Evolutionary conservation across 2,888 invertebrate genomes (phyloP).

Genomic region (Corbicula japonica): DNA sequence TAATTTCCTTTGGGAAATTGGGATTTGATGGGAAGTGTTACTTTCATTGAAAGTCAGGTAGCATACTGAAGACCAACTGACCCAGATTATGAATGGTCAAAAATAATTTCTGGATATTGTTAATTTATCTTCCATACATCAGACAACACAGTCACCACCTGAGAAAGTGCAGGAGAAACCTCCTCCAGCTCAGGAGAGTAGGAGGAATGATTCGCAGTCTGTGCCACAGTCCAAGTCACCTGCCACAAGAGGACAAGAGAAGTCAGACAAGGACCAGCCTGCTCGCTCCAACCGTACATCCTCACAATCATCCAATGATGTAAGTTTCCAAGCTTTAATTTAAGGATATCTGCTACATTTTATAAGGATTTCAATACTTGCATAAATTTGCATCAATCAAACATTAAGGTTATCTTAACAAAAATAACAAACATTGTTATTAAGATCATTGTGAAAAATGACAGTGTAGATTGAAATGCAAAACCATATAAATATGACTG

Average conservation of each 20-base stretch:
- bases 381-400: too few species aligned
- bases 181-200: conserved; percentile 27
- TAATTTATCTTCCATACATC: background rate
- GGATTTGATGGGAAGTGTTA: too few species aligned
- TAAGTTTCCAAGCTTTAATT: too few species aligned
- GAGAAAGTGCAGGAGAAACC: conserved; percentile 32
- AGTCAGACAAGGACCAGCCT: conserved; percentile 35
- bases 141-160: conserved; percentile 43
- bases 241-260: conserved; percentile 14
- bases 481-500: too few species aligned
- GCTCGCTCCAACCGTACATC: conserved; percentile 17
- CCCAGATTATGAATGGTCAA: background rate
- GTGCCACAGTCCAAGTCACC: conserved; percentile 11
- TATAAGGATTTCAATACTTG: too few species aligned
- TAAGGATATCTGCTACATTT: too few species aligned
- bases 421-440: too few species aligned
- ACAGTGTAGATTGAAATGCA: too few species aligned
- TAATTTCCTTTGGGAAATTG: too few species aligned
- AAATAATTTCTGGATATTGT: too few species aligned
- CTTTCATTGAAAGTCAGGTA: background rate
- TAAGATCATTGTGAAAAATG: too few species aligned
- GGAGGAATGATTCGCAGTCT: background rate
- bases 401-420: too few species aligned
- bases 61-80: background rate
- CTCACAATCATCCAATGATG: conserved; percentile 32